Conservation (phyloP, 2,888 invertebrate species). For the Meiosimyza platycephala region DNA sequence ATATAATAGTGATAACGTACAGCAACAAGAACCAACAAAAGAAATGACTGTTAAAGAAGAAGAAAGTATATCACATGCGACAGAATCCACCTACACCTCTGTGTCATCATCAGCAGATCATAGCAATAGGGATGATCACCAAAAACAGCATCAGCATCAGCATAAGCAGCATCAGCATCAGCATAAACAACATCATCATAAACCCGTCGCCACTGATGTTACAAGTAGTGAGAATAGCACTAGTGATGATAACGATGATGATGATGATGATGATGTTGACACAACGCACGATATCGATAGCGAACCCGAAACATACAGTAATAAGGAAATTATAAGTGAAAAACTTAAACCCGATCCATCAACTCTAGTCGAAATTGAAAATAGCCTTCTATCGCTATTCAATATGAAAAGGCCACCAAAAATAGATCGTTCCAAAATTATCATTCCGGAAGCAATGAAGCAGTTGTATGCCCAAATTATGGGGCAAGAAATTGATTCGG, state of each 20-base stretch:
- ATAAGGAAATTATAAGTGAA: conserved; percentile 59
- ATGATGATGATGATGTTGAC: conserved; percentile 47
- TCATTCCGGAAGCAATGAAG: conserved; percentile 83
- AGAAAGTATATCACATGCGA: conserved; percentile 44
- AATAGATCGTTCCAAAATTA: conserved; percentile 67
- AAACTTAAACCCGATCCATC: conserved; percentile 64
- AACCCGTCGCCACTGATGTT: not conserved
- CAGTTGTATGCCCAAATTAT: conserved; percentile 80
- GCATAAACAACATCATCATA: conserved; percentile 13
- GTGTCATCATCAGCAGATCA: conserved; percentile 21
- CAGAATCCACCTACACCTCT: not conserved
- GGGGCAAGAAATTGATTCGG: conserved; percentile 74
- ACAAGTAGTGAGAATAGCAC: conserved; percentile 14
- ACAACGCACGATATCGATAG: conserved; percentile 50
- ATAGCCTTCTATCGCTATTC: conserved; percentile 66
- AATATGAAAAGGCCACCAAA: conserved; percentile 67
- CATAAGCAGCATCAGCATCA: conserved; percentile 45
- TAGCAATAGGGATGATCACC: conserved; percentile 33
- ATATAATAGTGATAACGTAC: conserved; percentile 46
- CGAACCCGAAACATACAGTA: conserved; percentile 57
- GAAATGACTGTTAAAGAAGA: conserved; percentile 51
- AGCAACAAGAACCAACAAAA: conserved; percentile 33
- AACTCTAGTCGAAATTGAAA: conserved; percentile 68
- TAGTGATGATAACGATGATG: conserved; percentile 21
- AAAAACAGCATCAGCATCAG: conserved; percentile 37